Conservation (phyloP, 2,888 invertebrate species). For the Lottia scabra region DNA sequence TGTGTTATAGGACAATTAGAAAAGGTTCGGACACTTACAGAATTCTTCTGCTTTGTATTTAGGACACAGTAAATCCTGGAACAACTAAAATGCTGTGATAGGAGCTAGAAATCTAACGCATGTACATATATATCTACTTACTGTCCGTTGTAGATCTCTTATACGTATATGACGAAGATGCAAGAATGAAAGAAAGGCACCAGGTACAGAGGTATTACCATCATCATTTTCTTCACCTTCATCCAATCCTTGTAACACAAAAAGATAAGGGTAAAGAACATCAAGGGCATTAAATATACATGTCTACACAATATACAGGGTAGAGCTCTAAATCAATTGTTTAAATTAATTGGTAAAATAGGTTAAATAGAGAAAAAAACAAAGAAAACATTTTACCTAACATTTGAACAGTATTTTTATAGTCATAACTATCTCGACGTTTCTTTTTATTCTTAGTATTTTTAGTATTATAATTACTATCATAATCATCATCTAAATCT, state of each 20-base stretch:
- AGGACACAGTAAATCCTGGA: no score
- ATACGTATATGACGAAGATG: constrained; percentile 66
- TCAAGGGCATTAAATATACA: no score
- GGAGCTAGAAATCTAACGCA: no score
- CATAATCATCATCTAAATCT: constrained; percentile 60
- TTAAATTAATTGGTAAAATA: no score
- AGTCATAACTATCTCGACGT: constrained; percentile 66
- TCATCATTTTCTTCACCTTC: constrained; percentile 64
- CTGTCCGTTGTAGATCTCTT: constrained; percentile 66
- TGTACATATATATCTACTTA: constrained; percentile 37
- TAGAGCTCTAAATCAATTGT: no score
- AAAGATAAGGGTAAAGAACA: no score
- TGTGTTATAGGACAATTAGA: no score
- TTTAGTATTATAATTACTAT: constrained; percentile 42
- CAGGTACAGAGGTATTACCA: constrained; percentile 53
- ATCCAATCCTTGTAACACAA: constrained; percentile 55
- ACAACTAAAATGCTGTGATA: no score
- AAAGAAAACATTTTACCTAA: constrained; percentile 48
- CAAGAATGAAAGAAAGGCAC: constrained; percentile 67
- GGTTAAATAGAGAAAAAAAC: not conserved
- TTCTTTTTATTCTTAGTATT: constrained; percentile 47
- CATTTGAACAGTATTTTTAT: constrained; percentile 64
- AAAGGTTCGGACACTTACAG: no score
- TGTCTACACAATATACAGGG: no score
- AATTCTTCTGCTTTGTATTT: no score